Evolutionary conservation across 2,113 vertebrate genomes (phyloP).

Genomic region (Eublepharis macularius): DNA sequence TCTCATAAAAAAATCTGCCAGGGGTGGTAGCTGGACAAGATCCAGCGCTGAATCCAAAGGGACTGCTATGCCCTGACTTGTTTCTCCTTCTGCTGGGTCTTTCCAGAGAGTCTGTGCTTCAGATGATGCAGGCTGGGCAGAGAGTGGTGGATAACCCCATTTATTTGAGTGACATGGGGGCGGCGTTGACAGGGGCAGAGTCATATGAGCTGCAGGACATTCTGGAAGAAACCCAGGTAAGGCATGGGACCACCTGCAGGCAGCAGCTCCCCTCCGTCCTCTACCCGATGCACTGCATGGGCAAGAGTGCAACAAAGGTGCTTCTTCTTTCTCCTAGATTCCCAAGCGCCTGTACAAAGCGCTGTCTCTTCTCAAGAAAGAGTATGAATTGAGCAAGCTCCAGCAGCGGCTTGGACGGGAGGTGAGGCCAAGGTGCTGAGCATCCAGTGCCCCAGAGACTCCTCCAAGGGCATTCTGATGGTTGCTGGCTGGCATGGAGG

Average conservation of each 20-base stretch:
- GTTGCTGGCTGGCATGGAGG: no score
- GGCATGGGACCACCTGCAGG: slow-evolving; percentile 31
- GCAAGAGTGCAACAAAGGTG: not conserved
- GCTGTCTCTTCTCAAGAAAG: slow-evolving; percentile 95
- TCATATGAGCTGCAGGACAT: slow-evolving; percentile 94
- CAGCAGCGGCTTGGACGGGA: slow-evolving; percentile 96
- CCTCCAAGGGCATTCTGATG: no score
- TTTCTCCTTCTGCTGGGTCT: accelerated
- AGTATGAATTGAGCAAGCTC: slow-evolving; percentile 96
- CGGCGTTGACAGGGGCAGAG: slow-evolving; percentile 93
- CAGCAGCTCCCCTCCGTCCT: no score
- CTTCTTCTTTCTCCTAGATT: slow-evolving; percentile 76
- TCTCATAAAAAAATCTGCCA: no score
- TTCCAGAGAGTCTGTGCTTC: slow-evolving; percentile 93
- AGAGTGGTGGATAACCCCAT: slow-evolving; percentile 97
- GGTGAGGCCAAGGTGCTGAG: slow-evolving; percentile 70
- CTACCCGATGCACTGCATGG: no score
- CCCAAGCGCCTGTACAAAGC: slow-evolving; percentile 97
- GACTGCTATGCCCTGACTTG: not conserved
- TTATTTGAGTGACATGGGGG: slow-evolving; percentile 98
- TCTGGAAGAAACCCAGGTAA: slow-evolving; percentile 93
- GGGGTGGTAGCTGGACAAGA: no score
- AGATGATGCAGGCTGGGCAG: slow-evolving; percentile 99
- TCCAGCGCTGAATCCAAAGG: no score
- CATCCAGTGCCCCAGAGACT: no score